These are phyloP conservation scores for Drosophila kanapiae DNA, from an alignment of 1,140 invertebrate genomes.

Conservation along the genomic window DNA sequence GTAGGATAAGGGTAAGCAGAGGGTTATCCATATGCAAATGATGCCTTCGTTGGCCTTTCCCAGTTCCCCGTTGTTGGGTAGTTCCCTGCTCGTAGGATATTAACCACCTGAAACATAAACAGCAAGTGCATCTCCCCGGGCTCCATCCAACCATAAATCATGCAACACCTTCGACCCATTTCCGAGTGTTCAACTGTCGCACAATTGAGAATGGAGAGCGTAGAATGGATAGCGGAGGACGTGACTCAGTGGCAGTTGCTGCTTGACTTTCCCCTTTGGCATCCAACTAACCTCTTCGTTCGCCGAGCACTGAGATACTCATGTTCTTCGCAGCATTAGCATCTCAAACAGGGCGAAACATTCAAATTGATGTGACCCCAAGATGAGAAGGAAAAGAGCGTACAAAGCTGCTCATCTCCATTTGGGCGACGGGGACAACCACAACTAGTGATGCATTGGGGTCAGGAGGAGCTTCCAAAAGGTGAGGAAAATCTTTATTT, in stretches of 20 bases:
- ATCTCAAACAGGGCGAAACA: conserved; percentile 66
- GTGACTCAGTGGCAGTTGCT: conserved; percentile 43
- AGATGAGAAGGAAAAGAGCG: not conserved
- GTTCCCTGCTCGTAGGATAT: conserved; percentile 20
- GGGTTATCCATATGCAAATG: conserved; percentile 40
- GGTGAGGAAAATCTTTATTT: conserved; percentile 18
- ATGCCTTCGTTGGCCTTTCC: conserved; percentile 18
- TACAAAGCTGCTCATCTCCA: conserved; percentile 24
- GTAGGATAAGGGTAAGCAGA: not conserved
- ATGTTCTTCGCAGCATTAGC: conserved; percentile 58
- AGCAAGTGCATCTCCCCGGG: conserved; percentile 45
- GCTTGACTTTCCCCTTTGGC: conserved; percentile 22
- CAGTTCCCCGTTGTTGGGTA: conserved; percentile 9
- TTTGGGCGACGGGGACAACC: conserved; percentile 22
- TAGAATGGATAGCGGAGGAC: conserved; percentile 18
- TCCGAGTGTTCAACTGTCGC: conserved; percentile 42
- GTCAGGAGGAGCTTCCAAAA: conserved; percentile 34
- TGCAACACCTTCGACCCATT: conserved; percentile 55
- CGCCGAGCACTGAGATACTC: conserved; percentile 49
- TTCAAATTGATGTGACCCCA: conserved; percentile 65
- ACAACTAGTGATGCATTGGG: conserved; percentile 58
- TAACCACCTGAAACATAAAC: conserved; percentile 42
- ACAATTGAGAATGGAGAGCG: conserved; percentile 11
- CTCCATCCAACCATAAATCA: conserved; percentile 40
- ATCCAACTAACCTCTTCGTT: conserved; percentile 15